phyloP scores from a whole-genome alignment of 2,888 invertebrate genomes.

The Lasioglossum figueresi region DNA sequence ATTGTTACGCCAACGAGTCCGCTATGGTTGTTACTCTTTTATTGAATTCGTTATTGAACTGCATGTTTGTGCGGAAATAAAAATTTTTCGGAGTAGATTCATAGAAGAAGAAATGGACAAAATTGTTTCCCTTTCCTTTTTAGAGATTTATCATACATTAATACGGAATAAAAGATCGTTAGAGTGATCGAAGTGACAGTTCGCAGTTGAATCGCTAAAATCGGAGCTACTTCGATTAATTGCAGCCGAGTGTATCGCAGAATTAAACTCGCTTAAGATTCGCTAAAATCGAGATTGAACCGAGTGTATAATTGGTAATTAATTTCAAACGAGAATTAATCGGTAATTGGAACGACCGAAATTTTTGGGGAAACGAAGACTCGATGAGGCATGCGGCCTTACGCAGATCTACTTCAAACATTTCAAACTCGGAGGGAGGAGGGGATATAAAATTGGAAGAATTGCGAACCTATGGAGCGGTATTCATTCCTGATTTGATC shows the following conservation, averaged over 20 bases:
- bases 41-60: not conserved
- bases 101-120: not conserved
- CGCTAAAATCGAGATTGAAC: not conserved
- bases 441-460: not conserved
- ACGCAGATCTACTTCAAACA: not conserved
- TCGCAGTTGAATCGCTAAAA: not conserved
- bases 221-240: not conserved
- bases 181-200: too few species aligned
- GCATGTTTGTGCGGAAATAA: not conserved
- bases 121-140: too few species aligned
- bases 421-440: not conserved
- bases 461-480: not conserved
- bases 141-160: too few species aligned
- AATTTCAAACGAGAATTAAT: not conserved
- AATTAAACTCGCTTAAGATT: not conserved
- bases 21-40: not conserved
- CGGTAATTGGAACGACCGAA: not conserved
- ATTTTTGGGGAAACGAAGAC: not conserved
- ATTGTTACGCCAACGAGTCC: not conserved
- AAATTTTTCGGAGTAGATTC: not conserved
- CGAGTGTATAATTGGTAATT: not conserved
- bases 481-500: not conserved
- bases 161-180: too few species aligned
- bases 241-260: not conserved
- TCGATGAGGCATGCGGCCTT: not conserved